phyloP scores from a whole-genome alignment of 2,113 vertebrate species.

The Toxostoma redivivum region DNA sequence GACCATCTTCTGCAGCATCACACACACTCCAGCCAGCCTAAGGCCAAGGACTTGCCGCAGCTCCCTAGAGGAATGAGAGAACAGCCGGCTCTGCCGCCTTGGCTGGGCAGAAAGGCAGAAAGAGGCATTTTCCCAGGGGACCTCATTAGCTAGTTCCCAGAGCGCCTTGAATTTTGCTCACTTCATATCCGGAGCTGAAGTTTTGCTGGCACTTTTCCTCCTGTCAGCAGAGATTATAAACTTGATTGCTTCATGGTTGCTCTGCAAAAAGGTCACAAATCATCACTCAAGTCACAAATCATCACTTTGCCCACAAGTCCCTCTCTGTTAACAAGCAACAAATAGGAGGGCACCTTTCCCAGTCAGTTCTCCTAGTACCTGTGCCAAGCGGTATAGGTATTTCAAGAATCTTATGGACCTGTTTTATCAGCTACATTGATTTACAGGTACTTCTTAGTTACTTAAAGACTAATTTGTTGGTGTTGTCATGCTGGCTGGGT shows the following conservation, averaged over 20 bases:
- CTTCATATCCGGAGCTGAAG: not conserved
- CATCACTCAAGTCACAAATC: not conserved
- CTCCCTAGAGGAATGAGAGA: not conserved
- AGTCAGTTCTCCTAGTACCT: not conserved
- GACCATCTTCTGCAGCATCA: not conserved
- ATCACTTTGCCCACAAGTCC: no score
- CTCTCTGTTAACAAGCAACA: not conserved
- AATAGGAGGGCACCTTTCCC: not conserved
- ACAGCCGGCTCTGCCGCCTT: fast-evolving
- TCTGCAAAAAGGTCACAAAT: not conserved
- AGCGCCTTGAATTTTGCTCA: not conserved
- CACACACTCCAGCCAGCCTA: fast-evolving
- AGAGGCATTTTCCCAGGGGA: not conserved
- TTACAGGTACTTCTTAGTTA: not conserved
- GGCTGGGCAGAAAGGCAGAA: not conserved
- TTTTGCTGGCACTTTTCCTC: not conserved
- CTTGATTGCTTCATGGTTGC: not conserved
- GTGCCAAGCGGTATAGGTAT: not conserved
- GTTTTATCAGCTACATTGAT: not conserved
- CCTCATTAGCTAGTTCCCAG: not conserved
- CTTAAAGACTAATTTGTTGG: not conserved
- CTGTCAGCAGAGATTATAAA: not conserved
- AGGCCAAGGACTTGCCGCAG: not conserved
- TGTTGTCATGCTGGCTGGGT: not conserved
- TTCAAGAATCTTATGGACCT: not conserved